A percentile compares a stretch with the other conserved stretches of the same genome.
Conservation (phyloP, 1,140 invertebrate species). For the Neomicropteryx cornuta region DNA sequence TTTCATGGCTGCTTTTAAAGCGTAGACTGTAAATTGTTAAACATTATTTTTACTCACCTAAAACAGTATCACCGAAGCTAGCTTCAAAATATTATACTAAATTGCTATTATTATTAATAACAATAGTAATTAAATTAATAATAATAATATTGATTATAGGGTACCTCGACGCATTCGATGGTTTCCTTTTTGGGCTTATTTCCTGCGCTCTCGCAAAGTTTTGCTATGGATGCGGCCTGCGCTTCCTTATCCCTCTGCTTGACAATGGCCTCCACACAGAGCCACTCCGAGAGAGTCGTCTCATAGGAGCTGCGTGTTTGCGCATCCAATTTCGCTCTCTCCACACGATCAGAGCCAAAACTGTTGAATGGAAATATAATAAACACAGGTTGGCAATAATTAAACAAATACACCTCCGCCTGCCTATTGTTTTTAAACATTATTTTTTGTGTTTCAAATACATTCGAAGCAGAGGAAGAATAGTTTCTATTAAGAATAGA, state of each 20-base stretch:
- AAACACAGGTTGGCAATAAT: no score
- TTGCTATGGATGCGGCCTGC: conserved; percentile 50
- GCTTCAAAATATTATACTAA: no score
- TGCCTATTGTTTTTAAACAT: no score
- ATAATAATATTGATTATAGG: not conserved
- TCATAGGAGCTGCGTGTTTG: conserved; percentile 66
- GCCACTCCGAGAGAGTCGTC: conserved; percentile 87
- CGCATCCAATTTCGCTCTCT: conserved; percentile 56
- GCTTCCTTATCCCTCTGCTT: conserved; percentile 69
- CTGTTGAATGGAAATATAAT: conserved; percentile 22
- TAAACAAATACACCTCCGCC: no score
- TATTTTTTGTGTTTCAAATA: no score
- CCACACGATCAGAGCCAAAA: conserved; percentile 62
- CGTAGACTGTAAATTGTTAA: no score
- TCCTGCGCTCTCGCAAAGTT: conserved; percentile 39
- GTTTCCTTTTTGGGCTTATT: conserved; percentile 14
- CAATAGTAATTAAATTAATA: not conserved
- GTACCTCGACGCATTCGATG: not conserved
- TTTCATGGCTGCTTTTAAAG: conserved; percentile 1
- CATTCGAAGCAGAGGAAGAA: no score
- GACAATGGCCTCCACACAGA: conserved; percentile 87
- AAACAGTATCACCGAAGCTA: no score
- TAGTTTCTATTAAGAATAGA: no score
- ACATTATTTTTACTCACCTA: no score
- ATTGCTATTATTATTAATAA: no score